phyloP scores from a whole-genome alignment of 2,797 vertebrate species.

The Anguilla obscura region DNA sequence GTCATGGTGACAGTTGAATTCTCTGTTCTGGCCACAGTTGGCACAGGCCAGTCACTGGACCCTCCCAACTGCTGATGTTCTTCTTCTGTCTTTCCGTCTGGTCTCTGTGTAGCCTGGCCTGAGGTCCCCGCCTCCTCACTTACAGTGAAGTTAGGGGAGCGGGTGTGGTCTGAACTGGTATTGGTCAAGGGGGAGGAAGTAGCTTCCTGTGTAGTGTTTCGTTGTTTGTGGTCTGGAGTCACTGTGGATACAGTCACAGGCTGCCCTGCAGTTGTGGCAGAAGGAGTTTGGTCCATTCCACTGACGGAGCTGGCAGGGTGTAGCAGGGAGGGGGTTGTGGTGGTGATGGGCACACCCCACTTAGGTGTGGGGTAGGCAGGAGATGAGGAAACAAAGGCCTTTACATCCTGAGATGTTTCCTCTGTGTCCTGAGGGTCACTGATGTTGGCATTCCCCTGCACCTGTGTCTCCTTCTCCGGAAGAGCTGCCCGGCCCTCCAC shows the following conservation, averaged over 20 bases:
- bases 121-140: slow-evolving; percentile 18
- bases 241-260: slow-evolving; percentile 31
- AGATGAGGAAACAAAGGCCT: background rate
- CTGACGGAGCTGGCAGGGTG: slow-evolving; percentile 51
- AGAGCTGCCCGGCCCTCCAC: background rate
- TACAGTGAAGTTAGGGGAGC: slow-evolving; percentile 30
- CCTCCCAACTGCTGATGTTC: slow-evolving; percentile 54
- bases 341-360: slow-evolving; percentile 14
- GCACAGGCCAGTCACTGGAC: slow-evolving; percentile 50
- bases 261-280: slow-evolving; percentile 55
- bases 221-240: slow-evolving; percentile 8
- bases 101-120: slow-evolving; percentile 34
- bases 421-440: background rate
- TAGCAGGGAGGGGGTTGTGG: slow-evolving; percentile 40
- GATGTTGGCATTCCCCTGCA: background rate
- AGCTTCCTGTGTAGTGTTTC: slow-evolving; percentile 46
- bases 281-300: slow-evolving; percentile 46
- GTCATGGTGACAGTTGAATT: slow-evolving; percentile 42
- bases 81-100: slow-evolving; percentile 39
- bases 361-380: background rate
- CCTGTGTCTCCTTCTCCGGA: background rate
- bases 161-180: slow-evolving; percentile 32
- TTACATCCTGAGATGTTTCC: background rate
- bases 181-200: slow-evolving; percentile 42
- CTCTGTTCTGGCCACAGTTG: slow-evolving; percentile 41